Percentiles rank a stretch among this genome's conserved stretches.
phyloP scores from a whole-genome alignment of 2,888 invertebrate species.

The Athalia circularis region DNA sequence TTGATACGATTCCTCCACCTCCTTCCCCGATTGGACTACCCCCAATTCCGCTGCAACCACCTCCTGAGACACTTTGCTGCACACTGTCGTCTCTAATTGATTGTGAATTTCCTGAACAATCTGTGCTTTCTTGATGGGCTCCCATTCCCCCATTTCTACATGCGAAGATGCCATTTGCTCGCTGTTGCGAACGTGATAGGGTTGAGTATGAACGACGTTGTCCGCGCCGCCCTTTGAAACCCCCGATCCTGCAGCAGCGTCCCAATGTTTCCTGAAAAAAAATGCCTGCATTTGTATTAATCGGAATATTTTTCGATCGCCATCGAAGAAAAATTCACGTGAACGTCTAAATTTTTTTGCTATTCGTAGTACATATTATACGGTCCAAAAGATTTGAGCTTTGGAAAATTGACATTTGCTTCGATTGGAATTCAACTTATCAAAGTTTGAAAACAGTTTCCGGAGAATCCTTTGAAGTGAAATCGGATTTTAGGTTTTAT shows the following conservation, averaged over 20 bases:
- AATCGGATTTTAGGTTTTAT: too few species aligned
- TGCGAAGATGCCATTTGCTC: slow-evolving; percentile 75
- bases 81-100: slow-evolving; percentile 58
- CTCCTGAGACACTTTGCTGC: slow-evolving; percentile 50
- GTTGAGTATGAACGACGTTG: slow-evolving; percentile 79
- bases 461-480: neutral
- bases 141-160: slow-evolving; percentile 64
- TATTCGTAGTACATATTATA: too few species aligned
- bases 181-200: slow-evolving; percentile 76
- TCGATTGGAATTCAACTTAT: neutral
- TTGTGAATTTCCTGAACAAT: slow-evolving; percentile 64
- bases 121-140: slow-evolving; percentile 63
- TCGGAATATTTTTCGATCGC: neutral
- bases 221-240: slow-evolving; percentile 57
- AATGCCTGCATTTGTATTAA: slow-evolving; percentile 67
- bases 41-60: slow-evolving; percentile 22
- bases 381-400: too few species aligned
- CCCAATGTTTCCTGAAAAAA: slow-evolving; percentile 79
- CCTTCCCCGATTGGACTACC: neutral
- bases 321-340: too few species aligned
- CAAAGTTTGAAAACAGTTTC: neutral
- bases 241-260: slow-evolving; percentile 72
- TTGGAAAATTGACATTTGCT: neutral
- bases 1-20: slow-evolving; percentile 16
- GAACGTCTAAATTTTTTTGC: too few species aligned